Evolutionary conservation across 2,888 invertebrate species (phyloP), one percentile per base, ranked within the genome.

Genomic region (Carterocephalus palaemon): DNA sequence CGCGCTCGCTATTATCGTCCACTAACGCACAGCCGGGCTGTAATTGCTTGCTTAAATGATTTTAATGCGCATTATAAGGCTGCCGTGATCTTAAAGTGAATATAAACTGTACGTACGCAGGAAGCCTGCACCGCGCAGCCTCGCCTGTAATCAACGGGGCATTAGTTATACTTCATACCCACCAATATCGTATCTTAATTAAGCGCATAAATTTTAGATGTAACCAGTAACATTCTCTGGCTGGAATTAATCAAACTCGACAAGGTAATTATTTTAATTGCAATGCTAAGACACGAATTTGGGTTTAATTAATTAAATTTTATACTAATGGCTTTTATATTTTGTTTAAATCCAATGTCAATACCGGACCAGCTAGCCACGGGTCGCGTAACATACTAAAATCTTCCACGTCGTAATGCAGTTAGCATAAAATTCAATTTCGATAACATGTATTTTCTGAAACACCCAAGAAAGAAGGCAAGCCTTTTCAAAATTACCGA

Each of bases 11-110:
- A 42, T 42, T 42, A 42, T 34, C 41, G 33, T 42, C 17, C 10
- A 33, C 26, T 28, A 34, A 42, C 26, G 33, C 42, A 42, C 33
- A 26, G 34, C 20, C 34, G 13, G 26, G 20, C 19, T 42, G 42
- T 42, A 42, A 42, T 42, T 42, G 33, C 42, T 42, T 42, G 34
- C 28, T 34, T 42, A 42, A 42, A 42, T 42, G 42, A 42, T 42
- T 42, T 42, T 34, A 42, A 42, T 42, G 42, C 34, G 34, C 34
- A 34, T 42, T 42, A 43, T 23, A 43, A 29, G 36, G 43, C 43
- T 37, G 43, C 36, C 37, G 43, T 37, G 36, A 29, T 37, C 29
- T 31, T 29, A 31, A 37, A 37, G 37, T 45, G 43, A 45, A 45
- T 45, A 45, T 45, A 37, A 37, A 45, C 37, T 45, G 23, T 37